Percentiles rank a stretch among this genome's conserved stretches.
Evolutionary conservation across 1,140 invertebrate species (phyloP).

Genomic region (Drosophila littoralis): DNA sequence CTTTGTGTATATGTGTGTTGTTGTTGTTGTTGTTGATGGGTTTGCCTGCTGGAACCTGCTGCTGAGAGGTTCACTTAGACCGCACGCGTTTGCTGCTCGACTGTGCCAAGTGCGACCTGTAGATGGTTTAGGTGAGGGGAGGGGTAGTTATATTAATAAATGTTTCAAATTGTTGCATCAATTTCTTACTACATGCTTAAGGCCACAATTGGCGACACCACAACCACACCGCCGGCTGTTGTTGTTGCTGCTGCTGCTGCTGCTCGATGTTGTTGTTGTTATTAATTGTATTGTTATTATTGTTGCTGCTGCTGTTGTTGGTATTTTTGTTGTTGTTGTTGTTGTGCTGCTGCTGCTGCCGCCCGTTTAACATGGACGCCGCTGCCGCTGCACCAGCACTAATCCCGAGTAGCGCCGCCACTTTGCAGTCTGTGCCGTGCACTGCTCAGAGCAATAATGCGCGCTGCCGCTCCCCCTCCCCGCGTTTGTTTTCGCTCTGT

Average conservation of each 20-base stretch:
- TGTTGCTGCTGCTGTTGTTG: constrained; percentile 43
- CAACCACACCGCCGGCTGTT: constrained; percentile 67
- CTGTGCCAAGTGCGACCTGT: constrained; percentile 48
- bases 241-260: constrained; percentile 50
- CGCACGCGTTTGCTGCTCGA: constrained; percentile 43
- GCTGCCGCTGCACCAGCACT: constrained; percentile 77
- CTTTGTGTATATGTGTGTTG: constrained; percentile 43
- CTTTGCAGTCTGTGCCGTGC: constrained; percentile 77
- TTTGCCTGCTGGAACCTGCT: constrained; percentile 37
- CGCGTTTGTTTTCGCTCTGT: constrained; percentile 22
- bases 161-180: neutral
- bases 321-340: constrained; percentile 43
- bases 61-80: constrained; percentile 33
- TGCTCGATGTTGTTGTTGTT: constrained; percentile 41
- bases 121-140: constrained; percentile 20
- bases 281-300: constrained; percentile 51
- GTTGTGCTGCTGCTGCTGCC: constrained; percentile 54
- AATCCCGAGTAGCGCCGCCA: constrained; percentile 75
- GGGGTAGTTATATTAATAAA: constrained; percentile 35
- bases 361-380: constrained; percentile 73
- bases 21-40: constrained; percentile 23
- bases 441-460: constrained; percentile 63
- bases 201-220: constrained; percentile 82
- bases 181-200: constrained; percentile 83
- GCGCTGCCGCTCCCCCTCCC: constrained; percentile 36